These are phyloP conservation scores for Philantomba maxwellii DNA, from an alignment of 2,113 vertebrate species.

Conservation along the genomic window DNA sequence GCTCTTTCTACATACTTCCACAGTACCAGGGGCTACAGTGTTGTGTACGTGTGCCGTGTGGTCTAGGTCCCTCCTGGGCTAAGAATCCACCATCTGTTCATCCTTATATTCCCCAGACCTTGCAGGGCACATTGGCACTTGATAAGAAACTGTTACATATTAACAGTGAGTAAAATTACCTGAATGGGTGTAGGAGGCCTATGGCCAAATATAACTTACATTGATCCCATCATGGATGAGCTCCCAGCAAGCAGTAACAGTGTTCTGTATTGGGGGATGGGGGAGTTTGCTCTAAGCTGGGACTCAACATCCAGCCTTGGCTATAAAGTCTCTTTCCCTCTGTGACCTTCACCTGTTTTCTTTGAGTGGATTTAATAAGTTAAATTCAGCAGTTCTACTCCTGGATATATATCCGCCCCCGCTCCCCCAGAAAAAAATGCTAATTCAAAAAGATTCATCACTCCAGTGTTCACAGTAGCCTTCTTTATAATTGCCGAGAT, in stretches of 20 bases:
- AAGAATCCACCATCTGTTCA: neutral
- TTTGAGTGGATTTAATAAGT: neutral
- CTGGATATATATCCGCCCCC: neutral
- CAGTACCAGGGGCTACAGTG: neutral
- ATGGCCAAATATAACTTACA: neutral
- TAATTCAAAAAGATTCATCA: neutral
- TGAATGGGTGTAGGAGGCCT: neutral
- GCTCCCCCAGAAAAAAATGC: neutral
- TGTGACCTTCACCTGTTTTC: neutral
- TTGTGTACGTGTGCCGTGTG: neutral
- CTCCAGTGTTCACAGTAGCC: neutral
- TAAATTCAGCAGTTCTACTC: neutral
- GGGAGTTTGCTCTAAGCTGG: neutral
- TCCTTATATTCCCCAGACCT: neutral
- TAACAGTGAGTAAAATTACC: neutral
- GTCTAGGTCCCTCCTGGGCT: neutral
- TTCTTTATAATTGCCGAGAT: neutral
- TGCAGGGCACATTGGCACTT: neutral
- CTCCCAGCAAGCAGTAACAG: neutral
- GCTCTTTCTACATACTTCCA: neutral
- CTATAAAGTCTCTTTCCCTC: neutral
- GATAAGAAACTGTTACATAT: neutral
- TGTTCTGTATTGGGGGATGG: neutral
- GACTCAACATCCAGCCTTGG: neutral
- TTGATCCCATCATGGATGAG: neutral